Base-by-base conservation (phyloP, 1,140 invertebrate genomes). In the Drosophila erecta region DNA sequence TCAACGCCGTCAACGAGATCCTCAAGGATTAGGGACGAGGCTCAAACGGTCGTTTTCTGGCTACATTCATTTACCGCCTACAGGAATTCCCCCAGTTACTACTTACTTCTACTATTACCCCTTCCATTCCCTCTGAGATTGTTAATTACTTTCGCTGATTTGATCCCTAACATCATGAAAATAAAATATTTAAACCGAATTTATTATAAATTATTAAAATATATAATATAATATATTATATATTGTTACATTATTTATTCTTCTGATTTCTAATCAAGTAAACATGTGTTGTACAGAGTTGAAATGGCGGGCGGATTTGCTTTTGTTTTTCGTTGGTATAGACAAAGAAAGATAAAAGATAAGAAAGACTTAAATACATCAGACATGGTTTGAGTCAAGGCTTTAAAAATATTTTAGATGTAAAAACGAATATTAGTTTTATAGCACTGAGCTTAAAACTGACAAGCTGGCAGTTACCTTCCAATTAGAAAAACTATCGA, bases 1-100 rank as follows among this genome's bases (percentile, higher is more conserved):
- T 95, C 11, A 93, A 93, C 55, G 96, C 96, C 54, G 96, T 95
- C 17, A 92, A 94, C 66, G 93, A 94, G 43, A 90, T 96, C 41
- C 77, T 96, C 5, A 94, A 95, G 90, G 90, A 93, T 38, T 95
- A 94, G 92, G 7, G 27, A 6, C 17, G 33, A 17, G 20, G n/a
- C 35, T 33, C 20, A 17, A 24, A 7, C 17, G 20, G 24, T 43
- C 27, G 43, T 35, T 8, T 33, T 22, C 17, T 22, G 53, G 53
- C 24, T 15, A 35, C 12, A 35, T 51, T 35, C 30, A 51, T 33
- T 43, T 51, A 62, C 38, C 30, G 15, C 60, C 56, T 58, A 40
- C 46, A 43, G 22, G 22, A 65, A 51, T 20, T 53, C 4, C 24
- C 27, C 37, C 46, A 50, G 37, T 43, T 57, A 57, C 40, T 10